A percentile compares a stretch with the other conserved stretches of the same genome.
Evolutionary conservation across 1,140 invertebrate species (phyloP).

Genomic region (Ceratina japonica): DNA sequence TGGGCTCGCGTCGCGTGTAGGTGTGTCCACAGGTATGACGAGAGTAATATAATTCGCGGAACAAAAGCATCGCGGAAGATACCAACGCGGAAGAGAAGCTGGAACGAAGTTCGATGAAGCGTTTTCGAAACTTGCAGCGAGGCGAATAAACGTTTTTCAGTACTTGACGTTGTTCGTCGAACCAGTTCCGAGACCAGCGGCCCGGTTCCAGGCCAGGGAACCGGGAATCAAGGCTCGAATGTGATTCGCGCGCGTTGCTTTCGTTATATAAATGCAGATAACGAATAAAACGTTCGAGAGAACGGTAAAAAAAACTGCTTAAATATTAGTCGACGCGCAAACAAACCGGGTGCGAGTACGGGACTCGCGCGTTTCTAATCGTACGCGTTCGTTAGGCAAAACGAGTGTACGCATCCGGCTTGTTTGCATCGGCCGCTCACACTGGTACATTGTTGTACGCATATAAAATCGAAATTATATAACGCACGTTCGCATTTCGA

Average conservation of each 20-base stretch:
- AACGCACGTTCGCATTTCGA: slow-evolving; percentile 18
- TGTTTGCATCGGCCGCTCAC: slow-evolving; percentile 30
- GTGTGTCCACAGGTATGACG: not conserved
- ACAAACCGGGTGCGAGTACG: slow-evolving; percentile 6
- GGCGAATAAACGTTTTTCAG: slow-evolving; percentile 14
- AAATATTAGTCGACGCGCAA: slow-evolving; percentile 10
- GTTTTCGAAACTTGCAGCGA: slow-evolving; percentile 4
- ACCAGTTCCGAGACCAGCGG: slow-evolving; percentile 23
- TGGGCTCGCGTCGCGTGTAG: not conserved
- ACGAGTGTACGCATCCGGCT: slow-evolving; percentile 2
- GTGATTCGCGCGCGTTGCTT: slow-evolving; percentile 29
- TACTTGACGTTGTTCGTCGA: slow-evolving; percentile 23
- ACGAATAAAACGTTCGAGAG: slow-evolving; percentile 48
- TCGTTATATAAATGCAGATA: slow-evolving; percentile 56
- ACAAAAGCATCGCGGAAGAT: slow-evolving; percentile 68
- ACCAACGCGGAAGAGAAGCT: slow-evolving; percentile 36
- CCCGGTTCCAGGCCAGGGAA: not conserved
- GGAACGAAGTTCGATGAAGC: slow-evolving; percentile 1
- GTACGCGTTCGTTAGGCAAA: not conserved
- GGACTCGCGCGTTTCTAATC: not conserved
- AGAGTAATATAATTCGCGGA: not conserved
- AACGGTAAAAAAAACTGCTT: slow-evolving; percentile 48
- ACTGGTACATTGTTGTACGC: slow-evolving; percentile 40
- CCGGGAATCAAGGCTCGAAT: not conserved
- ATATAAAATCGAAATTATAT: slow-evolving; percentile 50